phyloP scores from a whole-genome alignment of 37 sponge, comb jelly and placozoan genomes.

The Aplysina aerophoba region DNA sequence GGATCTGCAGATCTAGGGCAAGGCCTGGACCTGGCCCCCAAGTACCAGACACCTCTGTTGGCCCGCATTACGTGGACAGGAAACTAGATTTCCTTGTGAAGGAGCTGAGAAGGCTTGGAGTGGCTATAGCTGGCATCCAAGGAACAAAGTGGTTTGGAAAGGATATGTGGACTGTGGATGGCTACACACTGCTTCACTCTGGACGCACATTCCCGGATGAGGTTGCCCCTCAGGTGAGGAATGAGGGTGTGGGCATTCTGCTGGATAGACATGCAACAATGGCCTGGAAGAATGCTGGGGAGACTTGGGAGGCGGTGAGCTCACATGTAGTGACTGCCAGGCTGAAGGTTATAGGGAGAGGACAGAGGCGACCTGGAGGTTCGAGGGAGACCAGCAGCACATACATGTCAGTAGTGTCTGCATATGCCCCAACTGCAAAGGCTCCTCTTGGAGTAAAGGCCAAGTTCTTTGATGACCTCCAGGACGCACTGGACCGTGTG shows the following conservation, averaged over 20 bases:
- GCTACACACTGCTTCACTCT: slow-evolving; percentile 13
- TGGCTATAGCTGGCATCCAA: slow-evolving; percentile 36
- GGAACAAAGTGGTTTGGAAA: slow-evolving; percentile 50
- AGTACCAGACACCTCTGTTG: too few species aligned
- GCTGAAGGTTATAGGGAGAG: not conserved
- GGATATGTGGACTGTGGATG: slow-evolving; percentile 29
- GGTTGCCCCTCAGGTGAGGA: not conserved
- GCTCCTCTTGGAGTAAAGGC: not conserved
- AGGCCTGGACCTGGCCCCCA: too few species aligned
- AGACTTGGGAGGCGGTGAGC: slow-evolving; percentile 31
- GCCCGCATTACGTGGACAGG: too few species aligned
- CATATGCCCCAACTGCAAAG: slow-evolving; percentile 27
- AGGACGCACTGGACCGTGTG: slow-evolving; percentile 13
- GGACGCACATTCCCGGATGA: too few species aligned
- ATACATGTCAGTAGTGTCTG: not conserved
- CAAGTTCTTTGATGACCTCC: slow-evolving; percentile 8
- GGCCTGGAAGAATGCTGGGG: slow-evolving; percentile 24
- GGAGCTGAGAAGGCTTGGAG: not conserved
- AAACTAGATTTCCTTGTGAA: not conserved
- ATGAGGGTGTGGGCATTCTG: slow-evolving; percentile 23
- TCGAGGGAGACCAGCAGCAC: not conserved
- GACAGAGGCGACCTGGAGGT: slow-evolving; percentile 9
- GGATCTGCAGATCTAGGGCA: too few species aligned
- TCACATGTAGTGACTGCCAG: too few species aligned
- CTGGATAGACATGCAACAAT: not conserved